Conservation (phyloP, 2,113 vertebrate species). For the Heloderma charlesbogerti region DNA sequence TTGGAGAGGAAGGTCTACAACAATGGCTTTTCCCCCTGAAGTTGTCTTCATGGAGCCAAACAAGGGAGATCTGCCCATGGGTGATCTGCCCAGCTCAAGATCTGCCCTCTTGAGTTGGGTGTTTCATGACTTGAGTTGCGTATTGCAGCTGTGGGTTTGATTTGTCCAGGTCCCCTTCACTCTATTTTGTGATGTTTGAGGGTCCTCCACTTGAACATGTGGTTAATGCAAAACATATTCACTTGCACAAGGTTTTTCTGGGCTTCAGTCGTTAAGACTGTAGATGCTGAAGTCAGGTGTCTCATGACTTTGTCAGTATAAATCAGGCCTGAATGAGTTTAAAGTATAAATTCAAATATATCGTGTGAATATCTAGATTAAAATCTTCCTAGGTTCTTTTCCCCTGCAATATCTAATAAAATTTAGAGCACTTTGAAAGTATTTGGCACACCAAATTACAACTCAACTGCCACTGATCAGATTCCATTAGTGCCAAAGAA, state of each 20-base stretch:
- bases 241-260: not conserved
- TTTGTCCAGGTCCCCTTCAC: not conserved
- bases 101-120: too few species aligned
- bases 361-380: constrained; percentile 35
- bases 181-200: not conserved
- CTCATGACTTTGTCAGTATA: constrained; percentile 8
- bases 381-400: constrained; percentile 3
- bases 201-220: too few species aligned
- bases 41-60: not conserved
- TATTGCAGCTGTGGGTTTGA: not conserved
- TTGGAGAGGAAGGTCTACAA: not conserved
- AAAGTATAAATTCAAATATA: not conserved
- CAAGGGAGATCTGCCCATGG: not conserved
- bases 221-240: not conserved
- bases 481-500: constrained; percentile 39
- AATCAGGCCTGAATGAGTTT: not conserved
- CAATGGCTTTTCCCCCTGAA: not conserved
- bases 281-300: not conserved
- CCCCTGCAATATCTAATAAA: constrained; percentile 21
- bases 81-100: too few species aligned
- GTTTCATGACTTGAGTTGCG: not conserved
- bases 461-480: fast-evolving
- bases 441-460: constrained; percentile 30
- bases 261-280: not conserved
- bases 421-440: not conserved